These are phyloP conservation scores for Cololabis saira DNA, from an alignment of 2,113 vertebrate genomes.

Conservation along the genomic window DNA sequence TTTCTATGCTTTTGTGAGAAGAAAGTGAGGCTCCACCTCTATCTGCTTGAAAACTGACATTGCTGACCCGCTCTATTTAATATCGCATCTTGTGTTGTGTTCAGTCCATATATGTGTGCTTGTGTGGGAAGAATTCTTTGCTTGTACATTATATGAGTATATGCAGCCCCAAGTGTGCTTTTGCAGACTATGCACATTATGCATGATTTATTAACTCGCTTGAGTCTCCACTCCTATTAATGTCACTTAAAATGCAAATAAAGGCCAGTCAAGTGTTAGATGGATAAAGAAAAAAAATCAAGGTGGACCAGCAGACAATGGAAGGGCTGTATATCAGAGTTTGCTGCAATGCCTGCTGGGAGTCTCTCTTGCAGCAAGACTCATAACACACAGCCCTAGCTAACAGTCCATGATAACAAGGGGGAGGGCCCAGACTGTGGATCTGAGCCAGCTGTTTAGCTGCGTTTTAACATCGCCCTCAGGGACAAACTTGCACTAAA, in stretches of 20 bases:
- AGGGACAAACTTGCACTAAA: constrained; percentile 63
- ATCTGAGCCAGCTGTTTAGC: constrained; percentile 73
- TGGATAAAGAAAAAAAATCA: constrained; percentile 17
- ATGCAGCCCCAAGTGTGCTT: constrained; percentile 24
- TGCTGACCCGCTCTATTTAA: constrained; percentile 9
- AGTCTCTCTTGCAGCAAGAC: constrained; percentile 50
- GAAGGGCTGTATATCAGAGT: constrained; percentile 66
- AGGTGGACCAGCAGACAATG: constrained; percentile 59
- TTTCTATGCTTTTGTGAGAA: constrained; percentile 15
- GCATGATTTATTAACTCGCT: constrained; percentile 63
- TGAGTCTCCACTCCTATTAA: constrained; percentile 65
- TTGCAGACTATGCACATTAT: constrained; percentile 59
- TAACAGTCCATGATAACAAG: constrained; percentile 71
- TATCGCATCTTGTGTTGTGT: constrained; percentile 1
- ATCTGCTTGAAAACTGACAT: constrained; percentile 28
- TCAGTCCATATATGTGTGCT: background rate
- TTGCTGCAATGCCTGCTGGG: constrained; percentile 71
- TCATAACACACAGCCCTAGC: constrained; percentile 52
- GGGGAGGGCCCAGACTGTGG: constrained; percentile 52
- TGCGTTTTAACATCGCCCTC: constrained; percentile 63
- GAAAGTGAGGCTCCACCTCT: constrained; percentile 16
- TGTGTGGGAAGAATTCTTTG: constrained; percentile 16
- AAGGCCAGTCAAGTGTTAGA: constrained; percentile 68
- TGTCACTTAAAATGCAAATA: constrained; percentile 79
- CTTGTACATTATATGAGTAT: constrained; percentile 16